Base-by-base conservation (phyloP, 2,113 vertebrate genomes). In the Dolichotis patagonum region DNA sequence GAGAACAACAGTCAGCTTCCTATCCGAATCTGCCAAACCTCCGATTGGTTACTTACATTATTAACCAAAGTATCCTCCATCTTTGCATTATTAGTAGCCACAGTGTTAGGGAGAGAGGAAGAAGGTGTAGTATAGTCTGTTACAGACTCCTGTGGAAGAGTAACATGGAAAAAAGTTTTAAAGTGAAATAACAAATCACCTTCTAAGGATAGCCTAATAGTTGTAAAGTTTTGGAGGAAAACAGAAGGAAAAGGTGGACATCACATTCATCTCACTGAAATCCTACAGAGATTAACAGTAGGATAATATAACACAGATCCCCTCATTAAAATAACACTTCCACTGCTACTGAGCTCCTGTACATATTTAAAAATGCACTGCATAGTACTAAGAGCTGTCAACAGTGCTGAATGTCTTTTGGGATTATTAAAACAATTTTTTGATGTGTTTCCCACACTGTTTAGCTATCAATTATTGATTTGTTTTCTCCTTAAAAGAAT, bases 91-190 rank as follows among this genome's bases (percentile, higher is more conserved):
- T 98, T 99, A 93, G 99, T 99, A 75, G 99, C 98, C 98, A 99
- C 99, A 96, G 99, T 99, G 98, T 99, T 99, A 88, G 99, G 99
- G 98, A 99, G 98, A 81, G 99, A 99, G 46, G 99, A 99, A 80
- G 99, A 99, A 69, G 99, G 99, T 62, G 99, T 98, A 92, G 99
- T 99, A 98, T 99, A 99, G 98, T 99, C 99, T 88, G 99, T 99
- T 97, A 99, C 99, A 63, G 99, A 99, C 98, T 99, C 99, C 99
- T 99, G 98, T 92, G 96, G 97, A 98, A 92, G 1, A 93, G 63
- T 80, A 95, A 96, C 5, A 77, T 20, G 95, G 86, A 67, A 65
- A 98, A 97, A 98, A 35, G 90, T 98, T 98, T 98, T 96, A 97
- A 97, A 88, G 94, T 96, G 93, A 96, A 98, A 90, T 30, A 60